A percentile compares a stretch with the other conserved stretches of the same genome.
Conservation (phyloP, 2,888 invertebrate species). For the Microctonus brassicae region DNA sequence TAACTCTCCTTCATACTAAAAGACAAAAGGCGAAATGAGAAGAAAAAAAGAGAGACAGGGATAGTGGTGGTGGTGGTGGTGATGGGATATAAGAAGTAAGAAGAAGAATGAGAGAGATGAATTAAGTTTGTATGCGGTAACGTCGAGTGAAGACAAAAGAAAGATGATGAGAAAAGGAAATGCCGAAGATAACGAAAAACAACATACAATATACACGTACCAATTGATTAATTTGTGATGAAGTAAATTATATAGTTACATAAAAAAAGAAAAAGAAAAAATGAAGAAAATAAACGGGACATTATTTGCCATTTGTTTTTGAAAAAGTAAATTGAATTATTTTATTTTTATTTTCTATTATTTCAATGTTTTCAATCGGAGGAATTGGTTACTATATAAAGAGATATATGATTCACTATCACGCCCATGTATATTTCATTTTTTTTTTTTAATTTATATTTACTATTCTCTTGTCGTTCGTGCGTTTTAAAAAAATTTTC, state of each 20-base stretch:
- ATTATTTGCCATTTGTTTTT: neutral
- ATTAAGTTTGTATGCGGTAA: conserved; percentile 34
- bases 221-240: conserved; percentile 17
- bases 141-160: conserved; percentile 15
- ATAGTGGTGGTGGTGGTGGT: neutral
- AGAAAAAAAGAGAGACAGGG: conserved; percentile 25
- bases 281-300: neutral
- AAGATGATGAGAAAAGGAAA: conserved; percentile 16
- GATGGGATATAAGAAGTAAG: conserved; percentile 1
- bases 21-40: conserved; percentile 27
- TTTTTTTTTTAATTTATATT: conserved; percentile 9
- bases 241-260: neutral
- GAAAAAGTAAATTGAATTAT: neutral
- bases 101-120: conserved; percentile 25
- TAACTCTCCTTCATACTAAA: conserved; percentile 34
- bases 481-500: neutral
- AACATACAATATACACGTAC: neutral
- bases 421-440: neutral
- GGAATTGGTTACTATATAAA: conserved; percentile 4
- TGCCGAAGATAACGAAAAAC: conserved; percentile 3
- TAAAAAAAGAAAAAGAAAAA: neutral
- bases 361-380: conserved; percentile 31
- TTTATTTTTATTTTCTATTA: conserved; percentile 26
- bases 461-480: neutral
- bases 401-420: neutral